Percentiles rank a stretch among this genome's conserved stretches.
phyloP scores from a whole-genome alignment of 2,888 invertebrate species.

The Macrophya annulata region DNA sequence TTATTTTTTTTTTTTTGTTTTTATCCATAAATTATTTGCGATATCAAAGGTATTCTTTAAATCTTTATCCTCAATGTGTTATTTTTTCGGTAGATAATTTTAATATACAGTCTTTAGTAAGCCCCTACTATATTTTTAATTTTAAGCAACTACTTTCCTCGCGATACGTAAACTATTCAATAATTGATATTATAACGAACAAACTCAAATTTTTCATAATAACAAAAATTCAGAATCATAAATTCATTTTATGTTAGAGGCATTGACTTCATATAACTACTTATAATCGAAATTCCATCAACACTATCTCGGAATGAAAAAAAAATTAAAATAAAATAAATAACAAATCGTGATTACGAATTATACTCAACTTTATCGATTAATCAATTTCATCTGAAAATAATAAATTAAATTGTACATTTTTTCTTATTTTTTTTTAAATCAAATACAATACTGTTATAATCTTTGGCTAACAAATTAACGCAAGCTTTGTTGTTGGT shows the following conservation, averaged over 20 bases:
- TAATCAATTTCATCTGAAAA: not conserved
- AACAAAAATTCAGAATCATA: not conserved
- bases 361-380: conserved; percentile 9
- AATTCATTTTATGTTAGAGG: not conserved
- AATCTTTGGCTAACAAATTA: conserved; percentile 22
- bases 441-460: conserved; percentile 2
- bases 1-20: not conserved
- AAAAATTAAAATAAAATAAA: not conserved
- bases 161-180: conserved; percentile 14
- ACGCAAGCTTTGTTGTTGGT: conserved; percentile 44
- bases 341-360: not conserved
- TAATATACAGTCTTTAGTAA: not conserved
- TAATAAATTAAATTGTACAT: conserved; percentile 39
- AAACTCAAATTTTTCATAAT: not conserved
- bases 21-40: conserved; percentile 13
- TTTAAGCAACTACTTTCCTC: not conserved
- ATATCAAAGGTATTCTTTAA: conserved; percentile 32
- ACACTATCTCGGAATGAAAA: not conserved
- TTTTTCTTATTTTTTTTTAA: conserved; percentile 49
- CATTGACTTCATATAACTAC: not conserved
- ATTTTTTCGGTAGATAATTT: not conserved
- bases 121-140: not conserved
- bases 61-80: conserved; percentile 52
- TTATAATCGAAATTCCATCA: not conserved
- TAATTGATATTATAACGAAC: conserved; percentile 11